Conservation (phyloP, 2,113 vertebrate genomes). For the Gasterosteus aculeatus region DNA sequence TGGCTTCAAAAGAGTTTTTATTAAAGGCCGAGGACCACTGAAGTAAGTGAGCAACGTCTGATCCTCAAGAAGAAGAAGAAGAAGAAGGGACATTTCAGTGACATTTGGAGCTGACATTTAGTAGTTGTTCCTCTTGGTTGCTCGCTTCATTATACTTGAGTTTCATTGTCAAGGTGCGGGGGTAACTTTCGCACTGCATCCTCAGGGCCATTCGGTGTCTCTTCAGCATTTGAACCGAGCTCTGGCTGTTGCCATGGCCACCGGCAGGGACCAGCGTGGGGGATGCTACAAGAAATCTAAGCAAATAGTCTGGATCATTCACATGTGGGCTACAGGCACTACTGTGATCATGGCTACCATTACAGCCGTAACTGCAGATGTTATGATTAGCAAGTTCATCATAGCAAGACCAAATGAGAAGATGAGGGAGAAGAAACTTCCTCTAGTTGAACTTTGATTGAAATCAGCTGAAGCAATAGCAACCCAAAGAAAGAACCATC, state of each 20-base stretch:
- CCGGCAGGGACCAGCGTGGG: not conserved
- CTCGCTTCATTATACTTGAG: slow-evolving; percentile 19
- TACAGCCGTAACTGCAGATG: not conserved
- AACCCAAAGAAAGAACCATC: slow-evolving; percentile 1
- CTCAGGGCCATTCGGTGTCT: not conserved
- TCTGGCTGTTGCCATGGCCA: not conserved
- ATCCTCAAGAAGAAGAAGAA: not conserved
- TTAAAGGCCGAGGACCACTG: not conserved
- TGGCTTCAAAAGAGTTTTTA: slow-evolving; percentile 9
- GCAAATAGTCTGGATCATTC: not conserved
- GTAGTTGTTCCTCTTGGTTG: slow-evolving; percentile 2
- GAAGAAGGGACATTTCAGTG: slow-evolving; percentile 16
- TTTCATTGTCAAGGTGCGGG: not conserved
- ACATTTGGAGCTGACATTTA: slow-evolving; percentile 54
- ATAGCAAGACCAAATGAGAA: not conserved
- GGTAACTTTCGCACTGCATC: not conserved
- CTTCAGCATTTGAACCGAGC: not conserved
- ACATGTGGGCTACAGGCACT: not conserved
- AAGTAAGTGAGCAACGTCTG: not conserved
- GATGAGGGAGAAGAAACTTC: not conserved
- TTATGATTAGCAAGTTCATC: not conserved
- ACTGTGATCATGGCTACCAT: not conserved
- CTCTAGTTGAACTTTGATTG: not conserved
- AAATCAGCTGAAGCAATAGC: slow-evolving; percentile 6
- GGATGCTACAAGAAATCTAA: not conserved